Percentiles rank a stretch among this genome's conserved stretches.
phyloP scores from a whole-genome alignment of 64 coral and sea anemone species.

The Trachythela sp. region DNA sequence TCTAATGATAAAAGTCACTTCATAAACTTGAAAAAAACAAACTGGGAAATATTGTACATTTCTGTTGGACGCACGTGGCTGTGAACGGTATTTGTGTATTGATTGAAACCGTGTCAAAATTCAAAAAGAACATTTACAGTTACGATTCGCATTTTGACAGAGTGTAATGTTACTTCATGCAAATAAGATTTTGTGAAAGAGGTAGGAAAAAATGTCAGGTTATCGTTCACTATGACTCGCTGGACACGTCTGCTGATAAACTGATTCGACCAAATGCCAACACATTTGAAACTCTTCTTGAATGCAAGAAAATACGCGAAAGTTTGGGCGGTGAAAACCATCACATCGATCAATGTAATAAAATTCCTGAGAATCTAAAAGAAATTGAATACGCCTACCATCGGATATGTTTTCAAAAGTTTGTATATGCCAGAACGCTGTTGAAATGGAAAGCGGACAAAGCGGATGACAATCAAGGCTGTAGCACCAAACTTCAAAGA shows the following conservation, averaged over 20 bases:
- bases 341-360: background rate
- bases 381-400: background rate
- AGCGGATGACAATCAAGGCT: background rate
- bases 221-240: background rate
- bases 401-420: background rate
- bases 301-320: slow-evolving; percentile 7
- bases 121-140: background rate
- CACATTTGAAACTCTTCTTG: background rate
- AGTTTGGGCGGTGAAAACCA: background rate
- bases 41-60: background rate
- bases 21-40: background rate
- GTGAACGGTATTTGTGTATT: background rate
- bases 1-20: background rate
- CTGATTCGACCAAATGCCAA: background rate
- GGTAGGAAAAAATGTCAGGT: background rate
- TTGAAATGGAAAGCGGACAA: background rate
- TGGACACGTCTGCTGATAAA: background rate
- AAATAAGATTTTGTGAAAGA: background rate
- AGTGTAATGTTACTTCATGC: background rate
- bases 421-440: background rate
- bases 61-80: background rate
- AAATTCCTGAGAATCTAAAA: background rate
- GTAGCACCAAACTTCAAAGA: background rate
- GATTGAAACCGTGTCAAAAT: background rate
- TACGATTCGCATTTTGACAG: background rate